Percentiles rank a stretch among this genome's conserved stretches.
Conservation (phyloP, 1,140 invertebrate species). For the Coptotermes formosanus region DNA sequence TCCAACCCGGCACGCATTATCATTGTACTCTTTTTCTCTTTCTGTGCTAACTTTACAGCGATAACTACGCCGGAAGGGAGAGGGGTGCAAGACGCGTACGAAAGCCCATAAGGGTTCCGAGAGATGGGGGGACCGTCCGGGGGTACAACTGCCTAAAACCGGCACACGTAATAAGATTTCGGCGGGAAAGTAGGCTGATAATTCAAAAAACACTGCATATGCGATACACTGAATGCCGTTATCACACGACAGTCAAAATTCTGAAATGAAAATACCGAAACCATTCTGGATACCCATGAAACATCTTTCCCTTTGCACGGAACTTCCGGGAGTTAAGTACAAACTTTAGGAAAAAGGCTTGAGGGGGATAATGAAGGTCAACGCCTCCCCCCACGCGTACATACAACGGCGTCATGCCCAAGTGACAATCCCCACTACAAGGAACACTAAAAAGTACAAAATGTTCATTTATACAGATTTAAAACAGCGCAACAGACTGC, state of each 20-base stretch:
- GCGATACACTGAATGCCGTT: too few relatives aligned
- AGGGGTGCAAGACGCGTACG: background rate
- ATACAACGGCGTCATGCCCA: slow-evolving; percentile 4
- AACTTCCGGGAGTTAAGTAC: background rate
- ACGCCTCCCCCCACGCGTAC: background rate
- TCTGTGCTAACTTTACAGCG: slow-evolving; percentile 3
- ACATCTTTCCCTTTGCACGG: background rate
- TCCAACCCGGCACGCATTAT: slow-evolving; percentile 15
- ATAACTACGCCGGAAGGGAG: background rate
- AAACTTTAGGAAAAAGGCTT: background rate
- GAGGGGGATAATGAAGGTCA: slow-evolving; percentile 24
- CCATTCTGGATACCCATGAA: background rate
- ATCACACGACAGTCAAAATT: too few relatives aligned
- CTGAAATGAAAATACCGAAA: too few relatives aligned
- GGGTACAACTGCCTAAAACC: background rate
- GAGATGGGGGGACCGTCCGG: background rate
- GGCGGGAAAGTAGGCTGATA: background rate
- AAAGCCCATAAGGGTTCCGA: background rate
- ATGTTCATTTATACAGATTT: background rate
- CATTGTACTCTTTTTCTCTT: slow-evolving; percentile 22
- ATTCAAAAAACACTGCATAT: background rate
- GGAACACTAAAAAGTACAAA: background rate
- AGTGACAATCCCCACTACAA: slow-evolving; percentile 8
- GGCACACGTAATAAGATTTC: background rate
- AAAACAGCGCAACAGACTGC: background rate